These are phyloP conservation scores for Stegana nigrithorax DNA, from an alignment of 2,888 invertebrate species.

Conservation along the genomic window DNA sequence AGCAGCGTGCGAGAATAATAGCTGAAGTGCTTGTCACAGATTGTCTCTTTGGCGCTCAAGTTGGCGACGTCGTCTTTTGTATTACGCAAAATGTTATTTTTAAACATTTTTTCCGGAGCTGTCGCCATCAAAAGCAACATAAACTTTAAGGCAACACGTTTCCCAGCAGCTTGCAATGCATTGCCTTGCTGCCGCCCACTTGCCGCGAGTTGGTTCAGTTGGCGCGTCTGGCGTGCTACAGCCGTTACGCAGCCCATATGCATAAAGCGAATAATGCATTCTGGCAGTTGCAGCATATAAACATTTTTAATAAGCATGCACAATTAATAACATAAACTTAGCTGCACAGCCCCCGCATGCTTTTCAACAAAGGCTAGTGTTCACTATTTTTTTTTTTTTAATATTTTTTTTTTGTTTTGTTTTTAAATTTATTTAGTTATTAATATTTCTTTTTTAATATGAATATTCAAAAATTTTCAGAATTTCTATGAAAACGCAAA, in stretches of 20 bases:
- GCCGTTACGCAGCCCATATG: constrained; percentile 1
- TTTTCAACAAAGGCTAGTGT: neutral
- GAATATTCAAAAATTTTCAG: neutral
- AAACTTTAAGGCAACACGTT: constrained; percentile 21
- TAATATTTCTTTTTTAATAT: neutral
- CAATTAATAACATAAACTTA: constrained; percentile 34
- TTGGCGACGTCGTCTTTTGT: too few relatives aligned
- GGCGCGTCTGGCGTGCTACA: too few relatives aligned
- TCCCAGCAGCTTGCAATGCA: neutral
- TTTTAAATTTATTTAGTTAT: neutral
- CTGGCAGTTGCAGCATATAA: neutral
- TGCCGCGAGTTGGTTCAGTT: too few relatives aligned
- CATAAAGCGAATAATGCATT: neutral
- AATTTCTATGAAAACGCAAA: neutral
- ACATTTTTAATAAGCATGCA: constrained; percentile 27
- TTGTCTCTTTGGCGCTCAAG: constrained; percentile 35
- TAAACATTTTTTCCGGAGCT: constrained; percentile 39
- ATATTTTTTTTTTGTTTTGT: constrained; percentile 1
- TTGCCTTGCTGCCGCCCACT: too few relatives aligned
- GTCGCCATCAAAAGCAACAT: constrained; percentile 1
- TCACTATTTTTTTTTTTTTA: neutral
- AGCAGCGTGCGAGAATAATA: neutral
- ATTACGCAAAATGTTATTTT: constrained; percentile 67
- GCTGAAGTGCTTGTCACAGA: neutral
- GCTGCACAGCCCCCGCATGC: constrained; percentile 24